phyloP scores from a whole-genome alignment of 1,140 invertebrate genomes.

The Drosophila novamexicana region DNA sequence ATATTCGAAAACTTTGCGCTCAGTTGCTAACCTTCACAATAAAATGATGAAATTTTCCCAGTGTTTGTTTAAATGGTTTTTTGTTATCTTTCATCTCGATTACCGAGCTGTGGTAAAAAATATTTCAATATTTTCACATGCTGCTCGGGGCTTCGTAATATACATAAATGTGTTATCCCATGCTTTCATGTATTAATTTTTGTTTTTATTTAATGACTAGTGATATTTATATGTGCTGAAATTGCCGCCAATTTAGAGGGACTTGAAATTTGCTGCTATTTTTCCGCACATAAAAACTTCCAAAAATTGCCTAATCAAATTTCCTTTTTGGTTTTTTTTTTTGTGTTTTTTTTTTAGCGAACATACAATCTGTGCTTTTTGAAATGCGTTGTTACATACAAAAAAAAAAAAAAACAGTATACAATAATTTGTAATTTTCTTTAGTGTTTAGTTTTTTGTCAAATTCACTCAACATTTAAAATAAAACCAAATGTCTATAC shows the following conservation, averaged over 20 bases:
- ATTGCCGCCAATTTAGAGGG: constrained; percentile 17
- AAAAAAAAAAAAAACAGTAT: not conserved
- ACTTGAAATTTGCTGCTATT: not conserved
- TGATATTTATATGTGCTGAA: constrained; percentile 53
- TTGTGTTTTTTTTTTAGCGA: not conserved
- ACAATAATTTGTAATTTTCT: not conserved
- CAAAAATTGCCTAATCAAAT: not conserved
- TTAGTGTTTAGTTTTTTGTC: not conserved
- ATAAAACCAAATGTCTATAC: not conserved
- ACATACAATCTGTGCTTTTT: not conserved
- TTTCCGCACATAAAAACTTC: not conserved
- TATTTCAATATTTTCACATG: constrained; percentile 49
- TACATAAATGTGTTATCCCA: constrained; percentile 29
- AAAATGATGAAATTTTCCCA: constrained; percentile 12
- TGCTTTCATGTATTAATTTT: constrained; percentile 17
- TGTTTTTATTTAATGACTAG: constrained; percentile 51
- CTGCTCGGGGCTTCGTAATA: constrained; percentile 11
- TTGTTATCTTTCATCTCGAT: constrained; percentile 10
- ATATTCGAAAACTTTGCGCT: constrained; percentile 10
- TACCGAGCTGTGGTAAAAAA: constrained; percentile 47
- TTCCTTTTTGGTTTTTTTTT: not conserved
- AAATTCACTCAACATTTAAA: not conserved
- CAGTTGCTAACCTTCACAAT: constrained; percentile 8
- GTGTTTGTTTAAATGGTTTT: constrained; percentile 1
- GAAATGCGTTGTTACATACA: not conserved